These are phyloP conservation scores for Holacanthella duospinosa DNA, from an alignment of 2,888 invertebrate species.

Conservation along the genomic window DNA sequence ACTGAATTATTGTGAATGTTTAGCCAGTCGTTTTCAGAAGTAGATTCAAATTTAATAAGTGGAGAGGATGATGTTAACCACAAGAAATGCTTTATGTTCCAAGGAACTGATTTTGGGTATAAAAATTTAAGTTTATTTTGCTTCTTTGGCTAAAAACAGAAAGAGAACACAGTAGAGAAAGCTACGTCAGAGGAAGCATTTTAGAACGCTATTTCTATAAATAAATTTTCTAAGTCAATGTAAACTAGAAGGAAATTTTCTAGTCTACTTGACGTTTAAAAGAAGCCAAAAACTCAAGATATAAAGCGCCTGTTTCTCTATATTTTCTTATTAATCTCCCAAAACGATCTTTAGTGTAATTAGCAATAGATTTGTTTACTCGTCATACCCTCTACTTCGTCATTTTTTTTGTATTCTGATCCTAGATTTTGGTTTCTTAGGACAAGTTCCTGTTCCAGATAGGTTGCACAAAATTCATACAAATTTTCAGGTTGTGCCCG, in stretches of 20 bases:
- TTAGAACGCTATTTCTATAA: constrained; percentile 1
- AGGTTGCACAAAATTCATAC: not conserved
- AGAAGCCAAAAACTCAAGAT: not conserved
- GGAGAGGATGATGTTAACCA: no score
- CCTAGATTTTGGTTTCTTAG: not conserved
- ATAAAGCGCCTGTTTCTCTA: not conserved
- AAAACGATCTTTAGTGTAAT: not conserved
- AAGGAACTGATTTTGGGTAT: no score
- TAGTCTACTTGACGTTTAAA: no score
- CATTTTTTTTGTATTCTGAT: not conserved
- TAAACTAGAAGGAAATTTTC: not conserved
- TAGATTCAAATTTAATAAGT: no score
- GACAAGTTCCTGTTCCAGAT: not conserved
- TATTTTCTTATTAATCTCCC: not conserved
- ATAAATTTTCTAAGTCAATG: not conserved
- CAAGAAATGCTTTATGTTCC: no score
- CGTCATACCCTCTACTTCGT: not conserved
- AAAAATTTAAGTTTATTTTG: no score
- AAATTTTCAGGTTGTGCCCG: not conserved
- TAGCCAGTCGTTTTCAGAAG: no score
- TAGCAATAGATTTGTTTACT: no score
- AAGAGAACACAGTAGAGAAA: not conserved
- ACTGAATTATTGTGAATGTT: no score
- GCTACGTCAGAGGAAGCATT: not conserved
- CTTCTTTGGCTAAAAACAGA: no score